phyloP scores from a whole-genome alignment of 2,797 vertebrate genomes.

The Hylomyscus alleni region DNA sequence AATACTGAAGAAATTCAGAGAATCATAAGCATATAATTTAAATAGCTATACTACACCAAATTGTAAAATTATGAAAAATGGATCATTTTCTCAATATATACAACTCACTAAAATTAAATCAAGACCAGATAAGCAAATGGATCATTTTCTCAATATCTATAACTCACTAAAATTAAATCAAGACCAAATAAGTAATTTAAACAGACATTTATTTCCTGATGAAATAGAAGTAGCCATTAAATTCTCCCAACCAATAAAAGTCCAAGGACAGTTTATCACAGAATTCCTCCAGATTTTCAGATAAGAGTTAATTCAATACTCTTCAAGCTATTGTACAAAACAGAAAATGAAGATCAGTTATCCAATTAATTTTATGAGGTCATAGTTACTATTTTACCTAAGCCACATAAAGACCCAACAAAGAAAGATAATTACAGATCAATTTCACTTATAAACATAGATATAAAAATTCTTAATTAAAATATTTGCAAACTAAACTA shows the following conservation, averaged over 20 bases:
- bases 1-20: background rate
- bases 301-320: background rate
- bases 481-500: background rate
- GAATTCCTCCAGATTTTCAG: background rate
- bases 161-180: background rate
- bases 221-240: background rate
- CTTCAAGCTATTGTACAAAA: background rate
- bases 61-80: background rate
- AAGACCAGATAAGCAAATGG: background rate
- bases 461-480: background rate
- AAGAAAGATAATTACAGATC: background rate
- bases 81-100: background rate
- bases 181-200: background rate
- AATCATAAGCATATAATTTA: background rate
- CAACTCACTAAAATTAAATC: background rate
- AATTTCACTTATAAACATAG: background rate
- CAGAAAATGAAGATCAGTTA: background rate
- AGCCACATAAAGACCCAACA: background rate
- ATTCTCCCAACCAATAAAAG: background rate
- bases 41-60: background rate
- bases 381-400: background rate
- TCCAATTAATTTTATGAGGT: background rate
- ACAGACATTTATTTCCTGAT: background rate
- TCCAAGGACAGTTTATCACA: background rate
- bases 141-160: background rate